These are phyloP conservation scores for Selene dorsalis DNA, from an alignment of 2,797 vertebrate species.

Conservation along the genomic window DNA sequence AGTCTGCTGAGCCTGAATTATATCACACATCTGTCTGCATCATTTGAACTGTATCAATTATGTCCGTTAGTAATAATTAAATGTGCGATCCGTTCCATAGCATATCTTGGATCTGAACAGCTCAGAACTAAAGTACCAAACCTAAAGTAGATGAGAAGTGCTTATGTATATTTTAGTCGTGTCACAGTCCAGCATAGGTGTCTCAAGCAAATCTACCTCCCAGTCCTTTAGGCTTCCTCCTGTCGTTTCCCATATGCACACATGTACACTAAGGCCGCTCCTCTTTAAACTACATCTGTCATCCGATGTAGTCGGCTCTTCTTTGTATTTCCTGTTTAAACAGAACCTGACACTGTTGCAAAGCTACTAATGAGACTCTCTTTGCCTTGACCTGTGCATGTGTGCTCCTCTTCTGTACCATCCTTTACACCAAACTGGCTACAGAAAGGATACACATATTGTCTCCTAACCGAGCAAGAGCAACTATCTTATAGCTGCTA, in stretches of 20 bases:
- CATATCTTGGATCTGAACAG: constrained; percentile 1
- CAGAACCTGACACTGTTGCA: constrained; percentile 23
- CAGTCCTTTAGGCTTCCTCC: constrained; percentile 15
- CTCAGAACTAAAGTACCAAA: constrained; percentile 14
- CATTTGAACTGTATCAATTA: constrained; percentile 10
- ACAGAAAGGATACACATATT: neutral
- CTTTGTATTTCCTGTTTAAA: constrained; percentile 28
- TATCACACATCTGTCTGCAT: constrained; percentile 8
- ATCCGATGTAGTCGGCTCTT: neutral
- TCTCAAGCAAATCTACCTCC: constrained; percentile 9
- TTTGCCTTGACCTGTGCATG: constrained; percentile 47
- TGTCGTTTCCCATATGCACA: constrained; percentile 15
- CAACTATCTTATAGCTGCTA: no score
- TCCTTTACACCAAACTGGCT: constrained; percentile 23
- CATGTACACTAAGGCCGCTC: constrained; percentile 11
- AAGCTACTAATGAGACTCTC: constrained; percentile 46
- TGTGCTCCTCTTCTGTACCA: constrained; percentile 16
- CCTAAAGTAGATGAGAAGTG: constrained; percentile 43
- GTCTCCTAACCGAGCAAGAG: constrained; percentile 4
- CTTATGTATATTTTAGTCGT: constrained; percentile 42
- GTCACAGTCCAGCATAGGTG: neutral
- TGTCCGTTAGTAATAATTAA: constrained; percentile 10
- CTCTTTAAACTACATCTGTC: constrained; percentile 25
- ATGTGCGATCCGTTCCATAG: neutral
- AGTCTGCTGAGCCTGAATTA: neutral